Conservation (phyloP, 1,140 invertebrate genomes). For the Whitmania pigra region DNA sequence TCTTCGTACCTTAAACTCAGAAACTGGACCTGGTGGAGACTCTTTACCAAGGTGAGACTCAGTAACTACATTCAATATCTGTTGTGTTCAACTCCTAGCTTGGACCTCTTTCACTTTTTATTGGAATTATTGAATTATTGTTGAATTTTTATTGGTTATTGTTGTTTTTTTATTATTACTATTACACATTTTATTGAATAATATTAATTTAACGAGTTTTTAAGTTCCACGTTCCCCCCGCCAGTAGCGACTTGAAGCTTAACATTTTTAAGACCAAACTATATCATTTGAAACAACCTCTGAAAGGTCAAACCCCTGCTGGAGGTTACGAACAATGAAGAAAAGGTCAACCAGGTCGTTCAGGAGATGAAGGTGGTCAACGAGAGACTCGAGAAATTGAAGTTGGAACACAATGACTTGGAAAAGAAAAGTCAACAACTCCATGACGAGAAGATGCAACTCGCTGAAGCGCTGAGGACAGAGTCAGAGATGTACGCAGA, state of each 20-base stretch:
- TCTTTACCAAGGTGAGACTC: constrained; percentile 69
- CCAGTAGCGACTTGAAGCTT: no score
- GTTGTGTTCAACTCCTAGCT: no score
- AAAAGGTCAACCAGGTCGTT: constrained; percentile 89
- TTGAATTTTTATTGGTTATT: no score
- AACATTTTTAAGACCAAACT: not conserved
- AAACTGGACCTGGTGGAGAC: constrained; percentile 98
- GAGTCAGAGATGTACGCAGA: constrained; percentile 83
- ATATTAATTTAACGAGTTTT: no score
- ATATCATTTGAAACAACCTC: no score
- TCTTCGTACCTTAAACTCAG: constrained; percentile 90
- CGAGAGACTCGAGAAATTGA: constrained; percentile 68
- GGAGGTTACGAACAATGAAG: constrained; percentile 91
- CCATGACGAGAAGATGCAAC: constrained; percentile 78
- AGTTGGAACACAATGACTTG: constrained; percentile 61
- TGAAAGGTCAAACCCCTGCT: constrained; percentile 49
- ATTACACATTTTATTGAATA: no score
- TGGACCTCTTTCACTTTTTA: no score
- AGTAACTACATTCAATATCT: not conserved
- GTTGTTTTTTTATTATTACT: no score
- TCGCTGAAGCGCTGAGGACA: constrained; percentile 70
- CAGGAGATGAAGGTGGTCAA: constrained; percentile 82
- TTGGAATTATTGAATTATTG: no score
- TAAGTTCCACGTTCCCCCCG: constrained; percentile 25
- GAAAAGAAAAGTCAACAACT: constrained; percentile 47